A percentile compares a stretch with the other conserved stretches of the same genome.
Evolutionary conservation across 2,888 invertebrate genomes (phyloP).

Genomic region (Tiliacea citrago): DNA sequence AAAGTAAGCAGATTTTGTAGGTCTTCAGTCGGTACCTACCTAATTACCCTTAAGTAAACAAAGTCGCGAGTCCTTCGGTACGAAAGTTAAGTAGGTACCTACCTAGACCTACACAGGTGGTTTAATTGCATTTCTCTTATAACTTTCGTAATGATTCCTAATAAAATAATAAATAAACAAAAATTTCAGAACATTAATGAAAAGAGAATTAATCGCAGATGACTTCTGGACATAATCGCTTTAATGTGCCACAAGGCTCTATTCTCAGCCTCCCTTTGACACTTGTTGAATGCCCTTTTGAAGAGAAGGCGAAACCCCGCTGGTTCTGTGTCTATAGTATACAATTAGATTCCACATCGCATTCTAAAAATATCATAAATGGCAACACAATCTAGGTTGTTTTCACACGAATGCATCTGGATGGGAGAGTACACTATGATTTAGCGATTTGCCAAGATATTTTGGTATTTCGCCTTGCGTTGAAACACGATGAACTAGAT

Average conservation of each 20-base stretch:
- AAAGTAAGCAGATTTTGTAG: background rate
- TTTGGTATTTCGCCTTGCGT: constrained; percentile 13
- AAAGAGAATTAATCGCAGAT: background rate
- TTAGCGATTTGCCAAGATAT: constrained; percentile 16
- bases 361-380: constrained; percentile 49
- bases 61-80: background rate
- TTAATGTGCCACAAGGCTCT: background rate
- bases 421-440: constrained; percentile 2
- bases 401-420: constrained; percentile 1
- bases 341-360: constrained; percentile 39
- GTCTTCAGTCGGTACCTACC: background rate
- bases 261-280: background rate
- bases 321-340: constrained; percentile 7
- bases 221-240: background rate
- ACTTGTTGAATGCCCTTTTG: constrained; percentile 47
- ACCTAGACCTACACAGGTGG: background rate
- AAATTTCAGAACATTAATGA: background rate
- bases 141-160: background rate
- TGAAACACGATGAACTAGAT: background rate
- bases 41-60: background rate
- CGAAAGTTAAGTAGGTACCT: background rate
- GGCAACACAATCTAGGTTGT: constrained; percentile 34
- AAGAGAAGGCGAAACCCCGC: background rate
- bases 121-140: background rate
- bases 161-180: background rate